Conservation (phyloP, 2,797 vertebrate genomes). For the Tangara arthus region DNA sequence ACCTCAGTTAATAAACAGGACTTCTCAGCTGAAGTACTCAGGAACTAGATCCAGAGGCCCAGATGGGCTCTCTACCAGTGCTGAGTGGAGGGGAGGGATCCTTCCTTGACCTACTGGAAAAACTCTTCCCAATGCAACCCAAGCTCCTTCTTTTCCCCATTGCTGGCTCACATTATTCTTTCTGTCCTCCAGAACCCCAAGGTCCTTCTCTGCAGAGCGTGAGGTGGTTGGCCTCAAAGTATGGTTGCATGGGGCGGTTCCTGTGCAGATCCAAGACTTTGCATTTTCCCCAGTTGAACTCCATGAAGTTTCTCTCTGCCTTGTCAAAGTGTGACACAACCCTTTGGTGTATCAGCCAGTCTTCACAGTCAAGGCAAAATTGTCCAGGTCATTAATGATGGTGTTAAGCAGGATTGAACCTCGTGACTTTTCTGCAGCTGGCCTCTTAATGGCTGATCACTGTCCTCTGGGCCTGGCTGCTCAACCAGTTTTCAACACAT, state of each 20-base stretch:
- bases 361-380: background rate
- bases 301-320: background rate
- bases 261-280: background rate
- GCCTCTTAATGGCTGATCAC: background rate
- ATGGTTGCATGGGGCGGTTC: background rate
- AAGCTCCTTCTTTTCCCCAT: background rate
- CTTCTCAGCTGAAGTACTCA: background rate
- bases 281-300: background rate
- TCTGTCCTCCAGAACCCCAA: background rate
- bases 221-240: background rate
- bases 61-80: background rate
- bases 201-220: background rate
- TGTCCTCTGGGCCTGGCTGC: background rate
- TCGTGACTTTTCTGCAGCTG: background rate
- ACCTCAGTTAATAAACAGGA: background rate
- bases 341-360: background rate
- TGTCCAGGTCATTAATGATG: background rate
- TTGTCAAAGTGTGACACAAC: rapidly evolving
- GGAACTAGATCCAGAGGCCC: background rate
- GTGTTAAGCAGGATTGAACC: background rate
- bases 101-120: background rate
- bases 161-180: background rate
- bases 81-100: background rate
- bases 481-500: background rate
- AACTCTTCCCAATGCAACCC: background rate